phyloP scores from a whole-genome alignment of 2,797 vertebrate genomes.

The Pangasius larnaudii region DNA sequence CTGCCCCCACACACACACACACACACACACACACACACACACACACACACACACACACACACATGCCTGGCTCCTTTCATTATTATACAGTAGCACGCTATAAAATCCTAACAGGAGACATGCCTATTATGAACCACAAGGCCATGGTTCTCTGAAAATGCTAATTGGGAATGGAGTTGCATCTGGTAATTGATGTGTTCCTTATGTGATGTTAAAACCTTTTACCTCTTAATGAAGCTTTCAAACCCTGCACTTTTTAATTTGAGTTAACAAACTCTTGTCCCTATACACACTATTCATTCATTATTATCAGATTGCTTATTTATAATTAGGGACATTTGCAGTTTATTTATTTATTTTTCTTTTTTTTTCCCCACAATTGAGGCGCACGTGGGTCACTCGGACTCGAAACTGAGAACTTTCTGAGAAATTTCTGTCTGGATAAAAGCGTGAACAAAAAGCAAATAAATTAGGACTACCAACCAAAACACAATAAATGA shows the following conservation, averaged over 20 bases:
- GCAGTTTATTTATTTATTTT: neutral
- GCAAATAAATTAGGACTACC: neutral
- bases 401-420: neutral
- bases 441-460: neutral
- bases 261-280: neutral
- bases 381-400: neutral
- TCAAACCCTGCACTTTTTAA: constrained; percentile 1
- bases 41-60: neutral
- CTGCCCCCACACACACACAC: neutral
- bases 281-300: neutral
- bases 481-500: constrained; percentile 7
- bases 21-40: no score
- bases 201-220: constrained; percentile 39
- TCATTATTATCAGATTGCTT: neutral
- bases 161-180: constrained; percentile 38
- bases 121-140: constrained; percentile 37
- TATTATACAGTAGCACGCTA: constrained; percentile 25
- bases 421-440: neutral
- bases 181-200: constrained; percentile 44
- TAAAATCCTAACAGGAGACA: constrained; percentile 25
- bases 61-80: constrained; percentile 11
- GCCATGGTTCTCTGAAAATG: constrained; percentile 26
- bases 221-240: constrained; percentile 28
- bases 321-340: neutral
- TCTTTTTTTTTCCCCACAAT: neutral